These are phyloP conservation scores for Taxidea taxus DNA, from an alignment of 2,113 vertebrate species.

Conservation along the genomic window DNA sequence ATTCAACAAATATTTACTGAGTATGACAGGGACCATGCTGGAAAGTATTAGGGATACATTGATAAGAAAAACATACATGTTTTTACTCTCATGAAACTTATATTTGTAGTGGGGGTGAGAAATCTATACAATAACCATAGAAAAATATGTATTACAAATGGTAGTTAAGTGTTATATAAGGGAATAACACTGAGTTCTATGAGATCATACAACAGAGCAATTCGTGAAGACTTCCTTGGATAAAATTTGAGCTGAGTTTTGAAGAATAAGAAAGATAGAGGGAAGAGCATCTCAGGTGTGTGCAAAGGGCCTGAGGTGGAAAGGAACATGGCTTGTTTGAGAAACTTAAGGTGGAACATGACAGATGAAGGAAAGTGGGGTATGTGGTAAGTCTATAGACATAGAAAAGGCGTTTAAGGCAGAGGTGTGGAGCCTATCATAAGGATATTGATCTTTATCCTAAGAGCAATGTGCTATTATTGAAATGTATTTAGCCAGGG, in stretches of 20 bases:
- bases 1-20: not conserved
- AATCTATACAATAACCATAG: not conserved
- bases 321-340: not conserved
- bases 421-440: not conserved
- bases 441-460: not conserved
- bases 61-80: not conserved
- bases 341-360: not conserved
- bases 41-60: not conserved
- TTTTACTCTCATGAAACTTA: not conserved
- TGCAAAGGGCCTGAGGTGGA: not conserved
- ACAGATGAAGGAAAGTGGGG: not conserved
- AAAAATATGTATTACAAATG: not conserved
- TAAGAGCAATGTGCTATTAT: not conserved
- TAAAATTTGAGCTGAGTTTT: slow-evolving; percentile 8
- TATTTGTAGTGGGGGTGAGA: not conserved
- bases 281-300: not conserved
- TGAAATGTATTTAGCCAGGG: not conserved
- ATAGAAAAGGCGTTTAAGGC: not conserved
- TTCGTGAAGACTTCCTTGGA: not conserved
- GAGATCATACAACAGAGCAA: not conserved
- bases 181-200: not conserved
- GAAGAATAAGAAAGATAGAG: not conserved
- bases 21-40: not conserved
- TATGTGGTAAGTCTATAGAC: not conserved
- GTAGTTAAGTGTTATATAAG: not conserved